A percentile compares a stretch with the other conserved stretches of the same genome.
Conservation (phyloP, 2,113 vertebrate species). For the Nipponia nippon region DNA sequence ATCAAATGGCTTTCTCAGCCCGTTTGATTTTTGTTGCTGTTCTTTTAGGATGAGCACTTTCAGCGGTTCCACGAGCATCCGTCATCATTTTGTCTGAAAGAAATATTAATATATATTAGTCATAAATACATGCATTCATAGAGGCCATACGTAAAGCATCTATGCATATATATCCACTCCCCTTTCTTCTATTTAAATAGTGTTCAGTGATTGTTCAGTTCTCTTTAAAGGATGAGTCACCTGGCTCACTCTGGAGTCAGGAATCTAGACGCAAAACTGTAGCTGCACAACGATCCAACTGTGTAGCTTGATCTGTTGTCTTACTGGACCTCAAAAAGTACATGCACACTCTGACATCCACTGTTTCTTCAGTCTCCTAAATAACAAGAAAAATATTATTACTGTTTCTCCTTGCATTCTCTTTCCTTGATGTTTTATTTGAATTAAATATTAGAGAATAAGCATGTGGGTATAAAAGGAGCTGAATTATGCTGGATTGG, state of each 20-base stretch:
- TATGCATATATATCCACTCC: not conserved
- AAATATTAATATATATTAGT: not conserved
- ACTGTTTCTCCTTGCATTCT: not conserved
- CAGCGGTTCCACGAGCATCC: rapidly evolving
- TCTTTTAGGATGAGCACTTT: not conserved
- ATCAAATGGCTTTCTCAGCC: not conserved
- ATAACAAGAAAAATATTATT: not conserved
- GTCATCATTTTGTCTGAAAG: not conserved
- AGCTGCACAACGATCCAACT: not conserved
- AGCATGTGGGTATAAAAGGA: not conserved
- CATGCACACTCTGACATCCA: not conserved
- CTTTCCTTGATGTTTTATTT: not conserved
- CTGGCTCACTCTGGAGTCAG: not conserved
- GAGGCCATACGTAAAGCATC: not conserved
- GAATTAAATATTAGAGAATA: not conserved
- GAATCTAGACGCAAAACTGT: not conserved
- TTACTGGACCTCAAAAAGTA: not conserved
- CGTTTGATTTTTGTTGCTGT: not conserved
- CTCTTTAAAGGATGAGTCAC: conserved; percentile 21
- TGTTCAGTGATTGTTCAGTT: not conserved
- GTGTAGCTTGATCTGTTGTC: not conserved
- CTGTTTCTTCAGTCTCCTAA: not conserved
- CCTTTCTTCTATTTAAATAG: not conserved
- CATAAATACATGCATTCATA: not conserved
- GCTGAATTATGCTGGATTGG: not conserved